Conservation (phyloP, 92 coral and sea anemone genomes). For the Bergia sp. region DNA sequence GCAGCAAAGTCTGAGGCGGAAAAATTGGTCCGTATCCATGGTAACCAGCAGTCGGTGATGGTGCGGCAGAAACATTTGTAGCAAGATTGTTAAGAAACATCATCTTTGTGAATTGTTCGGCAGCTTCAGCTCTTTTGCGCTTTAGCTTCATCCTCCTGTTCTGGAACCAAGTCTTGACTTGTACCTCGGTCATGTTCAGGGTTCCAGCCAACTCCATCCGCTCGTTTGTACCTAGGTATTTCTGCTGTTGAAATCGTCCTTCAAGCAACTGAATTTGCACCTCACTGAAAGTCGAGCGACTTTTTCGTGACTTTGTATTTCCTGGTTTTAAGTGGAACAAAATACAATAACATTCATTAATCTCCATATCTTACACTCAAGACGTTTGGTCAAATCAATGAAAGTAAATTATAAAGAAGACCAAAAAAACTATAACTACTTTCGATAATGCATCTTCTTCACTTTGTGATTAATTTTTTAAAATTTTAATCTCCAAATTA, state of each 20-base stretch:
- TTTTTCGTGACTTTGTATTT: neutral
- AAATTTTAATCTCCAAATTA: too few species aligned
- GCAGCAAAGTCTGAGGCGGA: neutral
- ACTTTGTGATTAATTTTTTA: too few species aligned
- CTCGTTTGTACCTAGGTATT: neutral
- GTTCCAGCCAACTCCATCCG: neutral
- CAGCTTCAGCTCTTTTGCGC: conserved; percentile 6
- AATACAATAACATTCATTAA: too few species aligned
- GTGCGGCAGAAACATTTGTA: neutral
- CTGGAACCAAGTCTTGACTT: conserved; percentile 23
- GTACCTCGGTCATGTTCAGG: conserved; percentile 8
- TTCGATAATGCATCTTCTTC: too few species aligned
- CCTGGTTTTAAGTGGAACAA: neutral
- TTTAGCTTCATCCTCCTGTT: conserved; percentile 14
- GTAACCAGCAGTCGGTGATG: neutral
- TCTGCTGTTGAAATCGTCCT: conserved; percentile 5
- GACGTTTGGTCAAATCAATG: too few species aligned
- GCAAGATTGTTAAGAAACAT: conserved; percentile 2
- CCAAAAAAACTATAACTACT: too few species aligned
- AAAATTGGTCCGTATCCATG: neutral
- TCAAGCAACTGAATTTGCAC: neutral
- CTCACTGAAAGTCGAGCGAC: conserved; percentile 2
- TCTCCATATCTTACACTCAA: too few species aligned
- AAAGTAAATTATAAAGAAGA: too few species aligned
- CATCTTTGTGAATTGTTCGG: conserved; percentile 4